A percentile compares a stretch with the other conserved stretches of the same genome.
Evolutionary conservation across 2,888 invertebrate genomes (phyloP).

Genomic region (Calephelis perditalis): DNA sequence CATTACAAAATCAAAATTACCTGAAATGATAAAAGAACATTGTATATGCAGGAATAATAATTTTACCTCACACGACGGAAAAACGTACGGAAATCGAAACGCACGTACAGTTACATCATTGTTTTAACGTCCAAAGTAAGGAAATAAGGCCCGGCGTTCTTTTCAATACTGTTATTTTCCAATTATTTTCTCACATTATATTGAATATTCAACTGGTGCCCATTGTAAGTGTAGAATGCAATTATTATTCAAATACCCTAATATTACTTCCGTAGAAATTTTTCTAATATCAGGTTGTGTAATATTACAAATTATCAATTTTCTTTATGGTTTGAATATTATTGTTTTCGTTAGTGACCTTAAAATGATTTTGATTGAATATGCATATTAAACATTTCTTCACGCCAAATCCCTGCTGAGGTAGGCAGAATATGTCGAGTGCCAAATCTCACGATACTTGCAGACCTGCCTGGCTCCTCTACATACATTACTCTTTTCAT

Average conservation of each 20-base stretch:
- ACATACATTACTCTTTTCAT: no score
- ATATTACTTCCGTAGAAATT: constrained; percentile 1
- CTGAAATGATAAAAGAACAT: constrained; percentile 3
- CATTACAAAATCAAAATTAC: neutral
- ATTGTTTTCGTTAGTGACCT: no score
- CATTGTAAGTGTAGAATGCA: constrained; percentile 40
- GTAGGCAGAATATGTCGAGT: no score
- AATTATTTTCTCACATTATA: constrained; percentile 55
- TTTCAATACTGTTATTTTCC: constrained; percentile 40
- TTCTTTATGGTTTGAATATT: neutral
- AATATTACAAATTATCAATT: neutral
- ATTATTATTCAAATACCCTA: constrained; percentile 54
- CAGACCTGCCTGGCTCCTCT: no score
- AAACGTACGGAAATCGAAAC: constrained; percentile 16
- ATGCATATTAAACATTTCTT: no score
- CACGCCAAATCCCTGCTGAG: no score
- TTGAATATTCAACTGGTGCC: constrained; percentile 40
- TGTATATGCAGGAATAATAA: neutral
- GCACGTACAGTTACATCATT: constrained; percentile 32
- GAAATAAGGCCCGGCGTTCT: constrained; percentile 29
- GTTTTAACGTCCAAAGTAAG: constrained; percentile 40
- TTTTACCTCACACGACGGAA: constrained; percentile 1
- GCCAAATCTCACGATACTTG: no score
- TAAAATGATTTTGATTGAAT: no score
- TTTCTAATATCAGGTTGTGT: neutral